Percentiles rank a stretch among this genome's conserved stretches.
Conservation (phyloP, 2,797 vertebrate genomes). For the Helarctos malayanus region DNA sequence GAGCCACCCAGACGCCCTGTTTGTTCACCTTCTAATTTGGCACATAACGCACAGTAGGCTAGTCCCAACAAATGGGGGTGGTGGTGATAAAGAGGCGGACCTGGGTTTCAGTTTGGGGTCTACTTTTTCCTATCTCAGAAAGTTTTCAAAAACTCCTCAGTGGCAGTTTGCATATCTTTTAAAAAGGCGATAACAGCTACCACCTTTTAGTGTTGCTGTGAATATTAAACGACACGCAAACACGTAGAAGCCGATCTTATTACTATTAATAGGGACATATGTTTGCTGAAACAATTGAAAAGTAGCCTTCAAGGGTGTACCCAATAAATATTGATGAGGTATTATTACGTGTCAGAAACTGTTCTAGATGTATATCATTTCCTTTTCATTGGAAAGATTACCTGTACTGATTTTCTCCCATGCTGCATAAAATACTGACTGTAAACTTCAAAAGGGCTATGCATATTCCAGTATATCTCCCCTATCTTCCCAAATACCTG, state of each 20-base stretch:
- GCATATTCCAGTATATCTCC: not conserved
- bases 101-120: not conserved
- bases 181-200: not conserved
- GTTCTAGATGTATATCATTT: not conserved
- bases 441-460: not conserved
- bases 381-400: not conserved
- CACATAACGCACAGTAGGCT: not conserved
- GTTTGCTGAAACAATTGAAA: slow-evolving; percentile 30
- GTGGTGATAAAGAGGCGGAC: not conserved
- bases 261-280: not conserved
- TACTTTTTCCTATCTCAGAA: not conserved
- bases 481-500: not conserved
- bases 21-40: not conserved
- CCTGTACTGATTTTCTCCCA: not conserved
- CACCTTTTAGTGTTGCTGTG: not conserved
- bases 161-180: not conserved
- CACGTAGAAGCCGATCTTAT: not conserved
- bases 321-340: not conserved
- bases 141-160: not conserved
- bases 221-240: not conserved
- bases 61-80: not conserved
- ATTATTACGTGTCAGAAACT: not conserved
- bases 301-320: not conserved
- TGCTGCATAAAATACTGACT: not conserved
- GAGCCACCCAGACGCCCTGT: not conserved